Evolutionary conservation across 1,140 invertebrate genomes (phyloP).

Genomic region (Lucilia cuprina): DNA sequence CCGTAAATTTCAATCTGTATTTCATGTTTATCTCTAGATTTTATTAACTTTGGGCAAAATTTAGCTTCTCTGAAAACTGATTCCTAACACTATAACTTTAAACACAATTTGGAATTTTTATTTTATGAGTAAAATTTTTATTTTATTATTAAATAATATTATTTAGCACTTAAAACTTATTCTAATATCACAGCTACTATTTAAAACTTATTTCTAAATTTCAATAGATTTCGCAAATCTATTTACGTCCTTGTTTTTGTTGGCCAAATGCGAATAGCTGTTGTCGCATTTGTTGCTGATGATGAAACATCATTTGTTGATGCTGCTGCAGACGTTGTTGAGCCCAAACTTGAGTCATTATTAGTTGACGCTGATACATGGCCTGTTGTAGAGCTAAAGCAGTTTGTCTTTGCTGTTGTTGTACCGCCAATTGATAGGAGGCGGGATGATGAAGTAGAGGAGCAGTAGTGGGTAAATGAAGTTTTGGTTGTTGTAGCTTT

Average conservation of each 20-base stretch:
- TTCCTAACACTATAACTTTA: too few species aligned
- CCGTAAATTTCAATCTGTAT: too few species aligned
- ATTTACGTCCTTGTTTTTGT: not conserved
- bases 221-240: not conserved
- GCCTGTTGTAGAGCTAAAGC: not conserved
- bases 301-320: not conserved
- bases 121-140: too few species aligned
- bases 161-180: too few species aligned
- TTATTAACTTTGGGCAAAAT: too few species aligned
- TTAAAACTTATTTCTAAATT: not conserved
- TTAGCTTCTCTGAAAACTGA: too few species aligned
- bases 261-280: slow-evolving; percentile 4
- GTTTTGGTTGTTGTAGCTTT: not conserved
- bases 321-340: not conserved
- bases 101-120: too few species aligned
- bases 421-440: slow-evolving; percentile 1
- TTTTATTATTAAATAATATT: too few species aligned
- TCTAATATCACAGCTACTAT: too few species aligned
- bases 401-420: not conserved
- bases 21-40: too few species aligned
- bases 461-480: not conserved
- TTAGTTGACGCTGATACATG: not conserved
- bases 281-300: not conserved
- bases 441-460: not conserved
- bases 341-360: not conserved